Evolutionary conservation across 2,888 invertebrate genomes (phyloP), one percentile per base, ranked within the genome.

Genomic region (Dexiosoma caninum): DNA sequence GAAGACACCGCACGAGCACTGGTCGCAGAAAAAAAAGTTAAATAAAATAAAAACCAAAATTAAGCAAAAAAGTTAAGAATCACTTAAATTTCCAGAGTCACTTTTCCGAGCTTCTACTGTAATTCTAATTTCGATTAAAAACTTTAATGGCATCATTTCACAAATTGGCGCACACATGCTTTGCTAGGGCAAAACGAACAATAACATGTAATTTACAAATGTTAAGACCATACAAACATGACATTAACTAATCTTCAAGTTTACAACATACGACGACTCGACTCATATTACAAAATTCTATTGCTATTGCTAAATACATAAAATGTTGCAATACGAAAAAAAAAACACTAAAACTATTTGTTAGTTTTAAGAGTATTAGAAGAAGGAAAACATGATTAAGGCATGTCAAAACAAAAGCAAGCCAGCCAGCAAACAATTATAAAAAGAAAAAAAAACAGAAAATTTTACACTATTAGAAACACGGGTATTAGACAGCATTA

Each of bases 241-340:
- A 80, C 80, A 76, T 67, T n/a, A 76, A 66, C 69, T 80, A 80
- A 80, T 75, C 80, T 71, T 49, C n/a, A 59, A 66, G 70, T 75
- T 69, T 80, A 66, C 66, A 71, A 60, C 60, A 75, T 46, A 51
- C 37, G 60, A n/a, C n/a, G n/a, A n/a, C n/a, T n/a, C n/a, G 27
- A 71, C 59, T 76, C 80, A 44, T 51, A 60, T 76, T 80, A 76
- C 80, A 57, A 66, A 66, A 70, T 53, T 42, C 51, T 42, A 37
- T 40, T 51, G 59, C 51, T 42, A 37, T 40, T 51, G 59, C 66
- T 80, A 42, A 59, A 60, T 23, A 35, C 12, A 55, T n/a, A n/a
- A 66, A 76, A 53, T 51, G 69, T 64, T 46, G 35, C 53, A 53
- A 71, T n/a, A n/a, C n/a, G n/a, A n/a, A n/a, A n/a, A 1, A 55